Conservation (phyloP, 1,140 invertebrate species). For the Drosophila mayri region DNA sequence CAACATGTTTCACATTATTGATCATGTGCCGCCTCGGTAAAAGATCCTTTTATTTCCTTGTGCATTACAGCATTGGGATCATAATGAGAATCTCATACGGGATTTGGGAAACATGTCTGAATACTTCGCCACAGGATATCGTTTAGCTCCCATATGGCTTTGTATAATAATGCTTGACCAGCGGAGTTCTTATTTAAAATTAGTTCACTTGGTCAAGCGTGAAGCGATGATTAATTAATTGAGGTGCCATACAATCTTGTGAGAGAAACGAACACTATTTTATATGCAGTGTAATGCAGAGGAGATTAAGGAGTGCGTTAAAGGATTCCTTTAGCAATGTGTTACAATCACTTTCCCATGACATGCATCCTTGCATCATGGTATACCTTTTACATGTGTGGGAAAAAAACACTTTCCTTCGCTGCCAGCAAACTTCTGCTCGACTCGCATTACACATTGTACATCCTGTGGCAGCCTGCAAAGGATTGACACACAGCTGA, state of each 20-base stretch:
- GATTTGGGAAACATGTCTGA: constrained; percentile 47
- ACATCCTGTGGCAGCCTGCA: constrained; percentile 77
- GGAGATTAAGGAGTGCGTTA: constrained; percentile 8
- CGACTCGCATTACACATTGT: constrained; percentile 65
- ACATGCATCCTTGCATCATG: constrained; percentile 55
- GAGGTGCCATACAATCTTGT: constrained; percentile 3
- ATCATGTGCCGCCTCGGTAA: constrained; percentile 49
- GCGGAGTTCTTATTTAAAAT: constrained; percentile 31
- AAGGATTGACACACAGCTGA: constrained; percentile 78
- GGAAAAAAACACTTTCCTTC: constrained; percentile 76
- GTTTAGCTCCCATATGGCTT: constrained; percentile 52
- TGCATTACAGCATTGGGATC: constrained; percentile 29
- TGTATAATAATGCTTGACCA: constrained; percentile 63
- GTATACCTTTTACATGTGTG: constrained; percentile 46
- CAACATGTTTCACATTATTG: constrained; percentile 81
- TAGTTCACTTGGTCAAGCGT: constrained; percentile 60
- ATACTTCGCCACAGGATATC: constrained; percentile 45
- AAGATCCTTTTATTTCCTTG: constrained; percentile 36
- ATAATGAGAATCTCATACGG: constrained; percentile 63
- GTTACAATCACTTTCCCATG: constrained; percentile 72
- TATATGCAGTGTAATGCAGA: constrained; percentile 54
- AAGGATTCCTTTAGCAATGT: constrained; percentile 32
- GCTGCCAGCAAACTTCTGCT: constrained; percentile 17
- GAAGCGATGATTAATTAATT: constrained; percentile 64
- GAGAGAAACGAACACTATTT: not conserved